Conservation (phyloP, 2,113 vertebrate genomes). For the Falcunculus frontatus region DNA sequence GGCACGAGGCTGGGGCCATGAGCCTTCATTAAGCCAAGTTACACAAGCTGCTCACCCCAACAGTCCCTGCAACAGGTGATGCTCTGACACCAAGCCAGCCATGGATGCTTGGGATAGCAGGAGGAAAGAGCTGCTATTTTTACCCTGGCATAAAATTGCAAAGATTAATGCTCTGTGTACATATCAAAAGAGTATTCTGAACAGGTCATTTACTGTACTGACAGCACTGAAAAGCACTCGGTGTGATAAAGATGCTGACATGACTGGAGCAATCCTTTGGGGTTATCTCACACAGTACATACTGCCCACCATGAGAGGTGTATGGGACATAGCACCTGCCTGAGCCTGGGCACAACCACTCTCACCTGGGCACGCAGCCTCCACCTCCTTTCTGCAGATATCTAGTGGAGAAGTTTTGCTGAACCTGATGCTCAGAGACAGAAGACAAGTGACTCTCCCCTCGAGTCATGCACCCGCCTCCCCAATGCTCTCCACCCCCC, state of each 20-base stretch:
- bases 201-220: background rate
- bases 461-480: rapidly evolving
- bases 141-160: background rate
- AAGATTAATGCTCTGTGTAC: background rate
- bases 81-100: background rate
- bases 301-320: rapidly evolving
- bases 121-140: background rate
- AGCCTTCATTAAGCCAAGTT: background rate
- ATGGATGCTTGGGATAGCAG: background rate
- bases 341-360: background rate
- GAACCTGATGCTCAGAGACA: background rate
- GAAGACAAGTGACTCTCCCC: background rate
- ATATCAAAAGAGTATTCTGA: background rate
- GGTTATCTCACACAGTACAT: background rate
- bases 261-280: background rate
- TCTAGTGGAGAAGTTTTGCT: background rate
- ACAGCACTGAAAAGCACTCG: background rate
- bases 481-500: rapidly evolving
- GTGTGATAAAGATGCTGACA: background rate
- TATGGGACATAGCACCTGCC: background rate
- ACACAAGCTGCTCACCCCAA: slow-evolving; percentile 1
- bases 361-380: background rate
- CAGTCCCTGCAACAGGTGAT: slow-evolving; percentile 25
- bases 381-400: background rate
- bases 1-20: background rate